Percentiles rank a stretch among this genome's conserved stretches.
phyloP scores from a whole-genome alignment of 2,888 invertebrate species.

The Branchinecta sandiegonensis region DNA sequence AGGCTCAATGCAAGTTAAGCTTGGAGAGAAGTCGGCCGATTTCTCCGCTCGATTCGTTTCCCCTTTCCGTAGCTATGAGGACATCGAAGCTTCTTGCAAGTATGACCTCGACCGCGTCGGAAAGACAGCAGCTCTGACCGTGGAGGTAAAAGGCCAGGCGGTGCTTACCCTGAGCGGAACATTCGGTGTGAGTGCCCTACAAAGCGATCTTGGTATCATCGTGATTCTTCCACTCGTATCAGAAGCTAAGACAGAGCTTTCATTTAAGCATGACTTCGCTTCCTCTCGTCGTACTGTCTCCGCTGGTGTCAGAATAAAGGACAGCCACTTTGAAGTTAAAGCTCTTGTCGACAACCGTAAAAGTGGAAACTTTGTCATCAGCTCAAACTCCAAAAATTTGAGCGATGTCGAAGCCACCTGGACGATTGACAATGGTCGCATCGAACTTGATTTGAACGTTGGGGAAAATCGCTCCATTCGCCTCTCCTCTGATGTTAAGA shows the following conservation, averaged over 20 bases:
- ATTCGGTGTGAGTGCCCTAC: not conserved
- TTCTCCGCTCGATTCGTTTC: constrained; percentile 19
- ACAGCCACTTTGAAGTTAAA: not conserved
- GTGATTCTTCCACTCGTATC: not conserved
- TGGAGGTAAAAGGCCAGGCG: not conserved
- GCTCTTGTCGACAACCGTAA: not conserved
- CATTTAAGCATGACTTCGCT: not conserved
- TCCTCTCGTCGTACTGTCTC: not conserved
- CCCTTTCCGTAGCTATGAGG: constrained; percentile 24
- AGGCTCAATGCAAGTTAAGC: not conserved
- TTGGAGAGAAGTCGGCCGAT: not conserved
- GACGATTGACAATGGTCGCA: not conserved
- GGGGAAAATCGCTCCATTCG: not conserved
- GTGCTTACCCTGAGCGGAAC: not conserved
- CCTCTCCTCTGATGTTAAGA: constrained; percentile 22
- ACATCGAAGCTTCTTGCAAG: not conserved
- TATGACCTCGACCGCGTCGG: not conserved
- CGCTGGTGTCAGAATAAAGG: not conserved
- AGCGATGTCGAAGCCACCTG: not conserved
- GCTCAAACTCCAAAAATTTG: not conserved
- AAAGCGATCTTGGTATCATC: not conserved
- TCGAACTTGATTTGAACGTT: not conserved
- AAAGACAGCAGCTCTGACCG: not conserved
- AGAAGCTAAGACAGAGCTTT: not conserved
- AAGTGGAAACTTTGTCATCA: not conserved